Evolutionary conservation across 2,888 invertebrate genomes (phyloP), one percentile per base, ranked within the genome.

Genomic region (Cheilosia scutellata): DNA sequence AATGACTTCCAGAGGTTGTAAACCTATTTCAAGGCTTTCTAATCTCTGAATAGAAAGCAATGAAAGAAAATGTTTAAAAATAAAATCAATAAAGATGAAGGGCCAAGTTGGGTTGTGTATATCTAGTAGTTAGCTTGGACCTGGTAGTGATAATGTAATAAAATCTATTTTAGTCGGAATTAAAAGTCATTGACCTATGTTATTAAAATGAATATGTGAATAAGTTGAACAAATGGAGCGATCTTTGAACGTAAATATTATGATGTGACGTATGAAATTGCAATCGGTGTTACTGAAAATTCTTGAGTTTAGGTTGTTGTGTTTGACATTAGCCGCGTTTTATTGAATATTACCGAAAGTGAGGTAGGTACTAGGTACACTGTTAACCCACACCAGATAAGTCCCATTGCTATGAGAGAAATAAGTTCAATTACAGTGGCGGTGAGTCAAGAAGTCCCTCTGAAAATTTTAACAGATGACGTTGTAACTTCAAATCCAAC

Each of bases 131-230:
- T n/a, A 7, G 16, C 7, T 47, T 47, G 16, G 40, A 40, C 40
- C 7, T 40, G 44, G 20, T 11, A 16, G 47, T 16, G 47, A 47
- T 47, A 47, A 47, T 16, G 16, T 47, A 47, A 47, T 16, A 20
- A 47, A 53, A 58, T 40, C 58, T 58, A 58, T 51, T 65, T 53
- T 40, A 27, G 4, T n/a, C 37, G 27, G 53, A 49, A 66, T 20
- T 25, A 40, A 20, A 20, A 66, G 66, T 66, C 66, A 53, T 66
- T 66, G 66, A 40, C 66, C 66, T 37, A 25, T 40, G 42, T 27
- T 53, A 40, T 51, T 51, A 25, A 40, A 27, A 37, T 20, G 65
- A 11, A 29, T 65, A 29, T 66, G 16, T 33, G 47, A 47, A 47
- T 47, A 47, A 20, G 7, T 16, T 16, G 47, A 47, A 47, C 16